These are phyloP conservation scores for Molorchus minor DNA, from an alignment of 2,888 invertebrate genomes.

Conservation along the genomic window DNA sequence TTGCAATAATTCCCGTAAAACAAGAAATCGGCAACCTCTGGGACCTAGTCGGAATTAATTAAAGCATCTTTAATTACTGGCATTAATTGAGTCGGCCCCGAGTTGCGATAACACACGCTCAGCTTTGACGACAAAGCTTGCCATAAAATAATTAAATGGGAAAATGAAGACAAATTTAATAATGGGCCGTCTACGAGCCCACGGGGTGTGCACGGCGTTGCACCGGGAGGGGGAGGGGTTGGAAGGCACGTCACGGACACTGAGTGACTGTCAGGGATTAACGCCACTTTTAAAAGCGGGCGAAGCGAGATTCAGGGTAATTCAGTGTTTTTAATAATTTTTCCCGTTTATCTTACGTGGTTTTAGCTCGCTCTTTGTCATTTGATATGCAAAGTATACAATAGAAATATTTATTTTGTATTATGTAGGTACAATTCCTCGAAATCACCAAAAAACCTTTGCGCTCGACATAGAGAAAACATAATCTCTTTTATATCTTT, in stretches of 20 bases:
- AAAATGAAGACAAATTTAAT: slow-evolving; percentile 62
- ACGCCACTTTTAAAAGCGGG: neutral
- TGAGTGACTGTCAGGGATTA: neutral
- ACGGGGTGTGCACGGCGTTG: slow-evolving; percentile 47
- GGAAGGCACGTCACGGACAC: slow-evolving; percentile 16
- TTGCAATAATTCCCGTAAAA: slow-evolving; percentile 43
- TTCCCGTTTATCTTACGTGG: no score
- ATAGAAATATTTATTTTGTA: no score
- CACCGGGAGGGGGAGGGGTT: slow-evolving; percentile 29
- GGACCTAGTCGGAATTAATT: slow-evolving; percentile 59
- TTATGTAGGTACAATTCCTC: no score
- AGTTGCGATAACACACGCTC: slow-evolving; percentile 56
- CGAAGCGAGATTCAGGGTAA: neutral
- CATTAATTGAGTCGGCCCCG: slow-evolving; percentile 58
- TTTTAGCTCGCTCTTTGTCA: no score
- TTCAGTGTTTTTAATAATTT: neutral
- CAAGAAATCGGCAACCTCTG: slow-evolving; percentile 46
- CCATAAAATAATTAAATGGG: slow-evolving; percentile 62
- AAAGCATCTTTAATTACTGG: slow-evolving; percentile 61
- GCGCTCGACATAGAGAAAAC: no score
- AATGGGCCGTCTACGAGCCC: slow-evolving; percentile 55
- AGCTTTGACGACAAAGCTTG: slow-evolving; percentile 60
- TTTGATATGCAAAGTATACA: no score
- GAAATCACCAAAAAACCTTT: no score
- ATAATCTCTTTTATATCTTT: no score